A percentile compares a stretch with the other conserved stretches of the same genome.
Conservation (phyloP, 2,888 invertebrate species). For the Megaustenia siamemsis region DNA sequence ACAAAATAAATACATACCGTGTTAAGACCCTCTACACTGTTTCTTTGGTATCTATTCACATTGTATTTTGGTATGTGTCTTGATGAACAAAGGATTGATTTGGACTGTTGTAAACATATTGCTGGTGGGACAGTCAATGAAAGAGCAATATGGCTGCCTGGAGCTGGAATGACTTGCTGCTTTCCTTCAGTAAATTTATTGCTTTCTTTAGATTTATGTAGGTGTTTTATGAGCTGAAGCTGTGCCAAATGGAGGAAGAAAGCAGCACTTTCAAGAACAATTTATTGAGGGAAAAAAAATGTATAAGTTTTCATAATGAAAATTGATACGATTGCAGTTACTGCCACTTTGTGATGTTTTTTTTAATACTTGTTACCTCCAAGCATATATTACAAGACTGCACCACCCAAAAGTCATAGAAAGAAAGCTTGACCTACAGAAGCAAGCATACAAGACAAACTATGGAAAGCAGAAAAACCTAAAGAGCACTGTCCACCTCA, state of each 20-base stretch:
- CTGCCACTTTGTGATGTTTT: too few relatives aligned
- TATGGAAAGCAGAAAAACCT: too few relatives aligned
- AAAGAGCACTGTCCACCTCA: too few relatives aligned
- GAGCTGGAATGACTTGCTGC: slow-evolving; percentile 81
- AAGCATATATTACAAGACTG: too few relatives aligned
- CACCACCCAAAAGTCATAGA: too few relatives aligned
- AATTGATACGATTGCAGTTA: too few relatives aligned
- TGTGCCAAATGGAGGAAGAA: neutral
- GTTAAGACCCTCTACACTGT: slow-evolving; percentile 91
- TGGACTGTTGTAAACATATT: slow-evolving; percentile 79
- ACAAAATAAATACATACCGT: slow-evolving; percentile 82
- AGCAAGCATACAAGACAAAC: too few relatives aligned
- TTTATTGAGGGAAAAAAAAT: too few relatives aligned
- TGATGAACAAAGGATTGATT: slow-evolving; percentile 81
- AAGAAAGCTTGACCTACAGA: too few relatives aligned
- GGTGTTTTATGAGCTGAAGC: slow-evolving; percentile 69
- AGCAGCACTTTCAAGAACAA: too few relatives aligned
- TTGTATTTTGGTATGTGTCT: slow-evolving; percentile 82
- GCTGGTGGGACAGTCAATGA: slow-evolving; percentile 70
- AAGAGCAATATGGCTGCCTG: slow-evolving; percentile 82
- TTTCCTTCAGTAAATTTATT: slow-evolving; percentile 66
- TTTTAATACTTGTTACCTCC: too few relatives aligned
- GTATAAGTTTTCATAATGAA: too few relatives aligned
- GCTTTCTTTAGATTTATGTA: slow-evolving; percentile 73
- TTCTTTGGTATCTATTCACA: slow-evolving; percentile 86